Conservation (phyloP, 2,113 vertebrate genomes). For the Oncorhynchus gorbuscha region DNA sequence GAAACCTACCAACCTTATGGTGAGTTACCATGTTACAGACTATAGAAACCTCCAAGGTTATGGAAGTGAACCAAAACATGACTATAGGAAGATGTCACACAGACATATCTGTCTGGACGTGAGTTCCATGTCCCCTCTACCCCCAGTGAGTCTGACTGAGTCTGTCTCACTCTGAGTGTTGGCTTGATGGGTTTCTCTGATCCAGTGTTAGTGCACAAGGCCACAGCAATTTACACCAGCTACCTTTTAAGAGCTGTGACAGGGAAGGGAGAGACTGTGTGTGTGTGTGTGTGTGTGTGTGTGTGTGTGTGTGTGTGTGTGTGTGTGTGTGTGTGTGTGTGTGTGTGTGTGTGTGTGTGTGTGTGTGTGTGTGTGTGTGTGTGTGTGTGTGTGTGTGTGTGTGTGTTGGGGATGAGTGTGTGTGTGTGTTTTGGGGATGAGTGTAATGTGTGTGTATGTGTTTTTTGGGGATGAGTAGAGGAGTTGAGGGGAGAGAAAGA, state of each 20-base stretch:
- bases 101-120: background rate
- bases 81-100: no score
- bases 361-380: constrained; percentile 13
- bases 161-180: background rate
- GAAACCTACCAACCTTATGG: no score
- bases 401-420: background rate
- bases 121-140: background rate
- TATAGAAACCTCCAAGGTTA: no score
- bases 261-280: background rate
- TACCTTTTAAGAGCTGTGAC: constrained; percentile 1
- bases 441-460: no score
- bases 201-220: constrained; percentile 13
- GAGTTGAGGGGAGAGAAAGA: constrained; percentile 34
- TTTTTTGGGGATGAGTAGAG: no score
- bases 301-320: background rate
- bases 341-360: constrained; percentile 8
- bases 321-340: constrained; percentile 24
- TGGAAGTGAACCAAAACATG: no score
- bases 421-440: constrained; percentile 8
- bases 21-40: no score
- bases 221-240: constrained; percentile 32
- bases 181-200: constrained; percentile 27
- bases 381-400: background rate
- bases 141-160: background rate
- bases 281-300: background rate